Base-by-base conservation (phyloP, 2,113 vertebrate genomes). In the Nothocercus julius region DNA sequence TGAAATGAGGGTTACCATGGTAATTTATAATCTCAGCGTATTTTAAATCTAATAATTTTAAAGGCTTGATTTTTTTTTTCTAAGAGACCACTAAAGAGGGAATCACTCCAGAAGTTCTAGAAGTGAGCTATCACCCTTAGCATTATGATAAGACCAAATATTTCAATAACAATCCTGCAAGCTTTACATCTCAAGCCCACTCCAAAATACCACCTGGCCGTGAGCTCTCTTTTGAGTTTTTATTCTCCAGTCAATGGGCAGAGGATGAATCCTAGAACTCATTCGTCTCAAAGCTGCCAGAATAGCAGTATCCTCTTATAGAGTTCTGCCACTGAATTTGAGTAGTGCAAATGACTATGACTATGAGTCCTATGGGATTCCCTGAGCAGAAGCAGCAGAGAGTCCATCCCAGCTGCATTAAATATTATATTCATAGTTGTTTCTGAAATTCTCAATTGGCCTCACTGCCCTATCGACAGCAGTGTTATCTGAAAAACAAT, bases 281-380 rank as follows among this genome's bases (percentile, higher is more conserved):
- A 27, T 85, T 72, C 44, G 1, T 7, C 22, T n/a, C 61, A 69
- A 58, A 67, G 22, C 32, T 36, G 4, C 6, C 16, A 24, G 49
- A 53, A n/a, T 2, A 42, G 1, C 19, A 47, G 22, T 8, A 30
- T 56, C 28, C 24, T 2, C 0, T 62, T 16, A 25, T 5, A 5
- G 32, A 51, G 19, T 44, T 21, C 62, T 58, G 15, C 47, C 59
- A 70, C 40, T 68, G 53, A 21, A 82, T 68, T 20, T 58, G 30
- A 34, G 62, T 4, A n/a, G 22, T 20, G 18, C 34, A n/a, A 77
- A 42, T 36, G 69, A 22, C 21, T 69, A 20, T 51, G 32, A 51
- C 59, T 36, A 47, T 47, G 18, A 47, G 7, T 74, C 13, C 8
- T 38, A 22, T 62, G 44, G n/a, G 81, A 72, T 61, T 72, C 82